Percentiles rank a stretch among this genome's conserved stretches.
phyloP scores from a whole-genome alignment of 2,113 vertebrate species.

The Apistogramma diplotaenia region DNA sequence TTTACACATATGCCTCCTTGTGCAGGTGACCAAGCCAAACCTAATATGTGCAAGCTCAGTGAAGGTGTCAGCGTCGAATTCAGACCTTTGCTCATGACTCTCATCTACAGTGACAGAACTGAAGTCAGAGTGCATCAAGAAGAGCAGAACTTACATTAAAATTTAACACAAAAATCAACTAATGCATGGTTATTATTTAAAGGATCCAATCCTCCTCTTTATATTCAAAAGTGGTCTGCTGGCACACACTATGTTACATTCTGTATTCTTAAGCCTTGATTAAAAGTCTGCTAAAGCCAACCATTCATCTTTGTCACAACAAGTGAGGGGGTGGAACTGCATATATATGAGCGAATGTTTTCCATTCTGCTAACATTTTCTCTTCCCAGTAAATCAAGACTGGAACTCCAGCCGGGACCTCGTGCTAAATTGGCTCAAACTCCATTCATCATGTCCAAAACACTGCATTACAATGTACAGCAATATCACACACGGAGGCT shows the following conservation, averaged over 20 bases:
- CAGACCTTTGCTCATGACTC: neutral
- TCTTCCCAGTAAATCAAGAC: constrained; percentile 54
- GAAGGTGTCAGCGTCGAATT: neutral
- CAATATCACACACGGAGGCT: constrained; percentile 35
- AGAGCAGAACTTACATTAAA: neutral
- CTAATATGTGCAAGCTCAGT: neutral
- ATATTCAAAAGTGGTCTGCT: constrained; percentile 53
- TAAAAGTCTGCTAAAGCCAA: constrained; percentile 45
- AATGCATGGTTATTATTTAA: constrained; percentile 10
- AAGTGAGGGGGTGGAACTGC: constrained; percentile 31
- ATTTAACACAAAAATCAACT: neutral
- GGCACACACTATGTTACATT: constrained; percentile 36
- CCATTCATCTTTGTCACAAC: constrained; percentile 54
- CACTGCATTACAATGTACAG: constrained; percentile 38
- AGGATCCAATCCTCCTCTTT: constrained; percentile 11
- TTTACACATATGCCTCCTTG: neutral
- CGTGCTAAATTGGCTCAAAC: constrained; percentile 19
- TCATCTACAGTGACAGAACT: neutral
- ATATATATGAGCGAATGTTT: constrained; percentile 49
- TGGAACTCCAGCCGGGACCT: constrained; percentile 28
- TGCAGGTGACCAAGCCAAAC: constrained; percentile 36
- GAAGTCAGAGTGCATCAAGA: neutral
- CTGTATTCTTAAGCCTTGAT: constrained; percentile 41
- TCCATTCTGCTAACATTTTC: constrained; percentile 44
- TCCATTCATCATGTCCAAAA: constrained; percentile 28